A percentile compares a stretch with the other conserved stretches of the same genome.
Conservation (phyloP, 2,888 invertebrate genomes). For the Drosophila monieri region DNA sequence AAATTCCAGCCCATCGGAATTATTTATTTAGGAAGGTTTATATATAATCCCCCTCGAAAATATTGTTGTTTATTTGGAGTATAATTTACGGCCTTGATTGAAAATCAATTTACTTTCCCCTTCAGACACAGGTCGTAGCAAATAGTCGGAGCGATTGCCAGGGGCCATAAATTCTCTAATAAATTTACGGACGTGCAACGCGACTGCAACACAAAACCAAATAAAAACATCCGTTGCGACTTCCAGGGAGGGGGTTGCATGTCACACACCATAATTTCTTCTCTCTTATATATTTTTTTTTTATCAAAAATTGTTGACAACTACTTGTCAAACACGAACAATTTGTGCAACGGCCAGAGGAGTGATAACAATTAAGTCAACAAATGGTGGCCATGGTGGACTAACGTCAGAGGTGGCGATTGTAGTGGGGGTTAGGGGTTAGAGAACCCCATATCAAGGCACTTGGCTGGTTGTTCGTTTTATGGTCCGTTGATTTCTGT, state of each 20-base stretch:
- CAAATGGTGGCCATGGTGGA: constrained; percentile 37
- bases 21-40: constrained; percentile 8
- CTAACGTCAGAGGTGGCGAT: background rate
- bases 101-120: constrained; percentile 58
- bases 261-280: constrained; percentile 51
- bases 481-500: constrained; percentile 69
- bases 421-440: constrained; percentile 16
- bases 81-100: constrained; percentile 67
- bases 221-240: constrained; percentile 60
- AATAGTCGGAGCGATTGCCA: constrained; percentile 49
- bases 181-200: constrained; percentile 54
- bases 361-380: constrained; percentile 73
- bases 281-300: constrained; percentile 19
- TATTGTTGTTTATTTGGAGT: constrained; percentile 34
- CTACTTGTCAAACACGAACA: constrained; percentile 77
- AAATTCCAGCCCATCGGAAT: background rate
- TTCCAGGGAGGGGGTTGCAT: constrained; percentile 20
- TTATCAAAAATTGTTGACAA: constrained; percentile 73
- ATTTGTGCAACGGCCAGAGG: constrained; percentile 65
- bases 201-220: constrained; percentile 42
- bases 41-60: constrained; percentile 2
- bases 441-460: constrained; percentile 50
- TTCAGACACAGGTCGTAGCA: constrained; percentile 6
- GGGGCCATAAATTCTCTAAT: constrained; percentile 64
- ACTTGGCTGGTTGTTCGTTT: constrained; percentile 61